Evolutionary conservation across 1,140 invertebrate species (phyloP).

Genomic region (Lepidurus couesii): DNA sequence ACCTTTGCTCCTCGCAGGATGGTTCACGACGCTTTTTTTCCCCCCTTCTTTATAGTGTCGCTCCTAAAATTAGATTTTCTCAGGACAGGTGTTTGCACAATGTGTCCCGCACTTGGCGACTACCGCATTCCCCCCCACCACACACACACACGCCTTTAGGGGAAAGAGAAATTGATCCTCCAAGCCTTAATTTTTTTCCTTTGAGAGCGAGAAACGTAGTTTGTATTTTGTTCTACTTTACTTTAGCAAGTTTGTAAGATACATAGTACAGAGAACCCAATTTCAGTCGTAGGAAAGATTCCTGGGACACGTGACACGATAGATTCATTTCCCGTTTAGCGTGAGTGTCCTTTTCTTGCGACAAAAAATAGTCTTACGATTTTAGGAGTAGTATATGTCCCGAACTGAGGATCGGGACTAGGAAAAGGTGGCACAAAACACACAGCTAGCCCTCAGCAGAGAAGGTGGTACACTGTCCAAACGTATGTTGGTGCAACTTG

Average conservation of each 20-base stretch:
- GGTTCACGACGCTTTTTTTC: too few relatives aligned
- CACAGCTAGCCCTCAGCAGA: neutral
- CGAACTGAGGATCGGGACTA: neutral
- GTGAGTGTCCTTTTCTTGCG: neutral
- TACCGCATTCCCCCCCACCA: conserved; percentile 4
- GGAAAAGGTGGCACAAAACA: conserved; percentile 6
- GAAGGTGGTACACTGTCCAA: conserved; percentile 1
- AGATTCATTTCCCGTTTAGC: neutral
- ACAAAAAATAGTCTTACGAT: neutral
- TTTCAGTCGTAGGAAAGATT: neutral
- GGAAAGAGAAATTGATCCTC: neutral
- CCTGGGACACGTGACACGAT: neutral
- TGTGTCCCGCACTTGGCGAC: neutral
- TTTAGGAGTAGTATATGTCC: neutral
- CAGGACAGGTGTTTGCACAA: conserved; percentile 21
- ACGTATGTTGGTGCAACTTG: neutral
- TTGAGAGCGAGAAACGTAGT: too few relatives aligned
- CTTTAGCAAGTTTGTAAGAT: too few relatives aligned
- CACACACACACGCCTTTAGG: neutral
- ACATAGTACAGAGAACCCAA: neutral
- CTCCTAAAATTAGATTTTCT: conserved; percentile 3
- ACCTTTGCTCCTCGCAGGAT: too few relatives aligned
- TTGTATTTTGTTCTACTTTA: too few relatives aligned
- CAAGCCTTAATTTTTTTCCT: neutral
- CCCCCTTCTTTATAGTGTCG: neutral